Evolutionary conservation across 2,888 invertebrate species (phyloP), one percentile per base, ranked within the genome.

Genomic region (Rhodophaea formosa): DNA sequence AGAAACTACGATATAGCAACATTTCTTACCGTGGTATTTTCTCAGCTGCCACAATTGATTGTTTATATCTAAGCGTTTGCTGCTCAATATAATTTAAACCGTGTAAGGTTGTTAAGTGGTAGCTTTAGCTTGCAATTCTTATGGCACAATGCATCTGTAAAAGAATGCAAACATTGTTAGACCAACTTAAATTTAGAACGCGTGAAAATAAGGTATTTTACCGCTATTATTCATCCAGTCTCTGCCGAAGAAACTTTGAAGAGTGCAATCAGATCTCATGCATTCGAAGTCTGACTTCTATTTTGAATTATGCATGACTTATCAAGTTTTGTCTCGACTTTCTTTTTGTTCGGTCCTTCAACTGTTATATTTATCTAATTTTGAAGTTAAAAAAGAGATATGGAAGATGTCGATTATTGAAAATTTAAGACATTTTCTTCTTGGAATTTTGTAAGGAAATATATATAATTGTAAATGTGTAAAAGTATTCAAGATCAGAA

Each of bases 291-390:
- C 55, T 42, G 63, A 64, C 68, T 16, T 62, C 62, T 62, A 62
- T 69, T 61, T 62, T 77, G 76, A 77, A 78, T 79, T 65, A 79
- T 77, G 72, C 68, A 77, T 76, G 70, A 69, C 62, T 63, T 59
- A 57, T 23, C 61, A 59, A 62, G 47, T 59, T 63, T 58, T 52
- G 15, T 59, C 57, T 60, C 39, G 61, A 65, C 29, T 17, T 17
- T 43, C 3, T 23, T 49, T 30, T 49, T 30, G 15, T 56, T 45
- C 7, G 54, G 45, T 45, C 0, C 7, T 55, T 12, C 16, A 35
- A 29, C 29, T 8, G n/a, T 53, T 14, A n/a, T 29, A 10, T 17
- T 45, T 3, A n/a, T n/a, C n/a, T n/a, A n/a, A n/a, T n/a, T n/a
- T n/a, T n/a, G n/a, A n/a, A 14, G 8, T 14, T 2, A 5, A 6